A percentile compares a stretch with the other conserved stretches of the same genome.
Evolutionary conservation across 2,888 invertebrate genomes (phyloP).

Genomic region (Carterocephalus palaemon): DNA sequence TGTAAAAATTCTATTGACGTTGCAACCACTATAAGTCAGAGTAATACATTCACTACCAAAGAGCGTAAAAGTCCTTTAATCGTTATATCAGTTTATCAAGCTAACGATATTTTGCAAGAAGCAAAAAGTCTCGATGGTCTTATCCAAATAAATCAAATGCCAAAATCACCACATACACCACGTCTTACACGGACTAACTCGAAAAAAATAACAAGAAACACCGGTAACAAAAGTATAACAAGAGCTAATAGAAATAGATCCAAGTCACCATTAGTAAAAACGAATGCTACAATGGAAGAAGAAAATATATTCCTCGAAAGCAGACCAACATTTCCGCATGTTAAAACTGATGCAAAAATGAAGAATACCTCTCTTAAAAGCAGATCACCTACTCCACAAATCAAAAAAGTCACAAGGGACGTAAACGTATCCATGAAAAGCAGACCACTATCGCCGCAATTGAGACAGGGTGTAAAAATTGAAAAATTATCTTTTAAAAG

Average conservation of each 20-base stretch:
- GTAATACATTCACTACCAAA: conserved; percentile 32
- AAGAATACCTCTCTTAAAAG: background rate
- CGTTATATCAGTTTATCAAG: conserved; percentile 66
- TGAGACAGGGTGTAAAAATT: background rate
- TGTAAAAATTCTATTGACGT: conserved; percentile 31
- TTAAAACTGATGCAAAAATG: too few species aligned
- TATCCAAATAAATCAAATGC: conserved; percentile 29
- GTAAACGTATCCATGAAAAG: background rate
- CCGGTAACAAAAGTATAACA: background rate
- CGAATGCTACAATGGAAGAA: too few species aligned
- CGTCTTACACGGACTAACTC: conserved; percentile 17
- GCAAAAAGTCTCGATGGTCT: conserved; percentile 31
- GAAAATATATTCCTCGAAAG: too few species aligned
- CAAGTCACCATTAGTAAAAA: too few species aligned
- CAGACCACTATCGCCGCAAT: background rate
- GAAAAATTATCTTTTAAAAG: background rate
- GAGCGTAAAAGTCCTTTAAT: conserved; percentile 52
- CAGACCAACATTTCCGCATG: too few species aligned
- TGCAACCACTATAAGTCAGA: conserved; percentile 26
- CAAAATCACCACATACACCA: conserved; percentile 21
- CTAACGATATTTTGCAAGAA: conserved; percentile 36
- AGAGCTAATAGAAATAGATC: background rate
- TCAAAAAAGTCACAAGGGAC: background rate
- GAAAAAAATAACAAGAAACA: conserved; percentile 3
- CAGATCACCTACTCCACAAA: background rate